Evolutionary conservation across 1,140 invertebrate genomes (phyloP).

Genomic region (Bombus waltoni): DNA sequence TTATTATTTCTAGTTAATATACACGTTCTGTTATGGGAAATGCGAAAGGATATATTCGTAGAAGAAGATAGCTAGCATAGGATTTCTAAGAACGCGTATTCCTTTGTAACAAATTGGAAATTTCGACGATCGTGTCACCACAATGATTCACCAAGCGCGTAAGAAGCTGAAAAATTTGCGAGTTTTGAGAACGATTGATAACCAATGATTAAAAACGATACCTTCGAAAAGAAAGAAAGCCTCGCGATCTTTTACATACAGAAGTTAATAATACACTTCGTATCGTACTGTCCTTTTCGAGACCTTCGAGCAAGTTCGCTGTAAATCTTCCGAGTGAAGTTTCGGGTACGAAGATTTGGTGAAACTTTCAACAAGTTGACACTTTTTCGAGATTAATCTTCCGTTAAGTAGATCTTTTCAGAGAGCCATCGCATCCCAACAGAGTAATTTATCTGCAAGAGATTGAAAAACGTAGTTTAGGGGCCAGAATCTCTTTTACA

Average conservation of each 20-base stretch:
- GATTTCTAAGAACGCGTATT: not conserved
- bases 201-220: not conserved
- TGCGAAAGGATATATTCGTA: not conserved
- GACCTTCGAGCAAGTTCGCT: not conserved
- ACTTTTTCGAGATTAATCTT: slow-evolving; percentile 33
- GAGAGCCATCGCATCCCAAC: not conserved
- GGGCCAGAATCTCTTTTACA: not conserved
- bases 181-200: not conserved
- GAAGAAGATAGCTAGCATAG: not conserved
- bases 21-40: too few relatives aligned
- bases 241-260: not conserved
- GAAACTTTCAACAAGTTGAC: slow-evolving; percentile 11
- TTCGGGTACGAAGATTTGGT: slow-evolving; percentile 10
- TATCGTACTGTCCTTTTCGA: not conserved
- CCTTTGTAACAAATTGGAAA: not conserved
- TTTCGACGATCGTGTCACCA: not conserved
- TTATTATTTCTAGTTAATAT: not conserved
- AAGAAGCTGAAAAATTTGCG: not conserved
- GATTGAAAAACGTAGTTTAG: not conserved
- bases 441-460: not conserved
- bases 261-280: not conserved
- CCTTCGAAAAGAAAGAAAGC: not conserved
- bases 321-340: not conserved
- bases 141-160: not conserved
- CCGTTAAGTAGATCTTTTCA: not conserved